These are phyloP conservation scores for Sander lucioperca DNA, from an alignment of 2,113 vertebrate species.

Conservation along the genomic window DNA sequence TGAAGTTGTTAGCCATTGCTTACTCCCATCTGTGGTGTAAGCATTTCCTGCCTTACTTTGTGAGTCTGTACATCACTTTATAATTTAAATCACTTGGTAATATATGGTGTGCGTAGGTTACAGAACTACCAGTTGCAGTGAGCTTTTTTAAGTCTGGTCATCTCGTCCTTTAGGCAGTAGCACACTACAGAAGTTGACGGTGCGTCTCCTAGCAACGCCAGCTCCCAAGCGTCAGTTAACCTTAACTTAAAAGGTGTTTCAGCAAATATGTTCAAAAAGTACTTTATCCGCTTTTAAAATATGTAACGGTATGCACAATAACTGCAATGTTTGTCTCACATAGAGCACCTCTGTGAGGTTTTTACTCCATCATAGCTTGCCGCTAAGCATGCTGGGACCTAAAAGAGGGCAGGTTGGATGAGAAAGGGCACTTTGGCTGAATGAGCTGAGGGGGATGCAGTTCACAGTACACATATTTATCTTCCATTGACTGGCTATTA, in stretches of 20 bases:
- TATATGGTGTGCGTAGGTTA: background rate
- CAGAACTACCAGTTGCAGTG: background rate
- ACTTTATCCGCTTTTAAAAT: background rate
- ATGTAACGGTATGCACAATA: background rate
- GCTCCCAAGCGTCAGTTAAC: background rate
- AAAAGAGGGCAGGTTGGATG: background rate
- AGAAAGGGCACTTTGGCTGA: constrained; percentile 20
- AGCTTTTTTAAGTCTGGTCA: background rate
- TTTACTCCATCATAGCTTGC: background rate
- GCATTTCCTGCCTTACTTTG: background rate
- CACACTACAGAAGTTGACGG: background rate
- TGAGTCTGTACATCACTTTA: background rate
- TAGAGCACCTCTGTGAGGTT: background rate
- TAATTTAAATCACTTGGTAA: background rate
- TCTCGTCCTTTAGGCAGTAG: too few relatives aligned
- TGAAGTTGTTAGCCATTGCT: too few relatives aligned
- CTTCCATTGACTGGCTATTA: constrained; percentile 35
- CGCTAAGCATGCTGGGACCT: background rate
- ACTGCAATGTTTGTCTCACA: background rate
- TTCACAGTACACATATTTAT: constrained; percentile 28
- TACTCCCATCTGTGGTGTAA: too few relatives aligned
- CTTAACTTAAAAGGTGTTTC: background rate
- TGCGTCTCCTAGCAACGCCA: background rate
- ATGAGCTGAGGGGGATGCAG: constrained; percentile 18
- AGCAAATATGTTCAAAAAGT: background rate